Percentiles rank a stretch among this genome's conserved stretches.
Conservation (phyloP, 2,113 vertebrate species). For the Phrynocephalus versicolor region DNA sequence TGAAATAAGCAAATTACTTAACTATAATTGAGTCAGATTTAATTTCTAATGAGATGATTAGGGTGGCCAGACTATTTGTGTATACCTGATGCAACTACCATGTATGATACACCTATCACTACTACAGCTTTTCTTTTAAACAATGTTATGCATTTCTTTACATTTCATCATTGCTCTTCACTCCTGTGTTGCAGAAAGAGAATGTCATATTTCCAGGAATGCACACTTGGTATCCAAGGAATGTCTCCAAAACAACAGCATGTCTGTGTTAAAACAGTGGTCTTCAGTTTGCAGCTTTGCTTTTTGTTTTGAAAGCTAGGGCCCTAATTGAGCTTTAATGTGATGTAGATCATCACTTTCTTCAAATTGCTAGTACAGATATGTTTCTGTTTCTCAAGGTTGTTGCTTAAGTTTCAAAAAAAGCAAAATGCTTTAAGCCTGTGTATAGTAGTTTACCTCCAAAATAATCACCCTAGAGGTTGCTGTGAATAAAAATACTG, state of each 20-base stretch:
- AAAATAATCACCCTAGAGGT: background rate
- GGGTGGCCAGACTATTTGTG: background rate
- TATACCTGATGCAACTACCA: background rate
- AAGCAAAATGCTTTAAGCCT: background rate
- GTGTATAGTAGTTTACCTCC: background rate
- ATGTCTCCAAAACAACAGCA: background rate
- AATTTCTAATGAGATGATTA: background rate
- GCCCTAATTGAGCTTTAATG: rapidly evolving
- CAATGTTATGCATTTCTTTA: conserved; percentile 38
- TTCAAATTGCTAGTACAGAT: rapidly evolving
- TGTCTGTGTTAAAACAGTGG: background rate
- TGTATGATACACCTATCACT: conserved; percentile 39
- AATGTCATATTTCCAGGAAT: conserved; percentile 51
- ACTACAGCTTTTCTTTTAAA: background rate
- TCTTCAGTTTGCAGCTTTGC: background rate
- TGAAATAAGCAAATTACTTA: conserved; percentile 1
- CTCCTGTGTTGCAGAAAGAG: conserved; percentile 40
- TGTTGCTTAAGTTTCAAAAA: background rate
- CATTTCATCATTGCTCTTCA: background rate
- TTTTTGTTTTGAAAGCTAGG: background rate
- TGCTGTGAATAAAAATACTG: background rate
- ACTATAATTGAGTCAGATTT: background rate
- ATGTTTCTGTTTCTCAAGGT: background rate
- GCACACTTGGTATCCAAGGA: conserved; percentile 42
- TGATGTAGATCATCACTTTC: rapidly evolving